phyloP scores from a whole-genome alignment of 2,888 invertebrate species.

The Synanthedon myopaeformis region DNA sequence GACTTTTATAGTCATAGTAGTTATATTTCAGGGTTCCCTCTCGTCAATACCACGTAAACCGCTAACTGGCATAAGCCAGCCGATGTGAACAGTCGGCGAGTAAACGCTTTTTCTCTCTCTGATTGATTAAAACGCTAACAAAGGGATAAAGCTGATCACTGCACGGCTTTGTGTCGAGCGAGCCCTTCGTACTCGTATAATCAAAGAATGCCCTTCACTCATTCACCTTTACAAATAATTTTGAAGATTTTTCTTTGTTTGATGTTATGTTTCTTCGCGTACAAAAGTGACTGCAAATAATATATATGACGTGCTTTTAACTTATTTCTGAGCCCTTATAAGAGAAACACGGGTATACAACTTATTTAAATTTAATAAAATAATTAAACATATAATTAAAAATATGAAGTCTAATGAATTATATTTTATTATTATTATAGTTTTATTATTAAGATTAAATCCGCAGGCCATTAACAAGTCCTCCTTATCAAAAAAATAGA shows the following conservation, averaged over 20 bases:
- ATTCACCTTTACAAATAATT: constrained; percentile 43
- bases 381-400: too few relatives aligned
- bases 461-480: too few relatives aligned
- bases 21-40: constrained; percentile 7
- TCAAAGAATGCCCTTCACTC: constrained; percentile 53
- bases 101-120: constrained; percentile 21
- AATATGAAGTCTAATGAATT: too few relatives aligned
- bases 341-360: too few relatives aligned
- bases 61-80: constrained; percentile 6
- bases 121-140: constrained; percentile 69
- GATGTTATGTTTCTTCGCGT: neutral
- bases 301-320: neutral
- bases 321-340: too few relatives aligned
- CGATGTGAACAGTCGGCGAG: constrained; percentile 19
- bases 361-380: too few relatives aligned
- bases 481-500: too few relatives aligned
- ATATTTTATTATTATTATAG: too few relatives aligned
- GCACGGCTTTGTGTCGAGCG: constrained; percentile 42
- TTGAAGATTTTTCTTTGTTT: constrained; percentile 22
- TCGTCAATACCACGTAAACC: constrained; percentile 10
- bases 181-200: constrained; percentile 62
- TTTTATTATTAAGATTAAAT: too few relatives aligned
- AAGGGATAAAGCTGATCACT: constrained; percentile 65
- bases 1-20: neutral
- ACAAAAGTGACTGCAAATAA: constrained; percentile 8